Evolutionary conservation across 2,113 vertebrate species (phyloP).

Genomic region (Gavia stellata): DNA sequence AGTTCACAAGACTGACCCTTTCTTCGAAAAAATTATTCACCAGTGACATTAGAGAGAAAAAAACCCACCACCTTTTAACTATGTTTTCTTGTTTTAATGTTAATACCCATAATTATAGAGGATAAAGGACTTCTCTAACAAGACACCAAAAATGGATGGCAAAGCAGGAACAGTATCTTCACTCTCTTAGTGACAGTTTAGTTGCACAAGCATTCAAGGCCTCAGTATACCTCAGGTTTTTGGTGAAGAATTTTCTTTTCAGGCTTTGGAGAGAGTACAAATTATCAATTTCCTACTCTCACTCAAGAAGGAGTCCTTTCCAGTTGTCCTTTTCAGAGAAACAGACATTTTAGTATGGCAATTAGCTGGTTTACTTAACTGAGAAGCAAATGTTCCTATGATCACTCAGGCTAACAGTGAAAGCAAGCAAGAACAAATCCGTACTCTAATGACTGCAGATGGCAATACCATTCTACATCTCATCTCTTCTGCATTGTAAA

Average conservation of each 20-base stretch:
- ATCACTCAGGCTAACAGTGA: conserved; percentile 49
- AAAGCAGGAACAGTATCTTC: background rate
- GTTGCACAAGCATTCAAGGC: background rate
- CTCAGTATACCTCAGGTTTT: background rate
- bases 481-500: conserved; percentile 19
- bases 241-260: background rate
- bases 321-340: conserved; percentile 39
- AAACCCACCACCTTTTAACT: background rate
- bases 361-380: conserved; percentile 66
- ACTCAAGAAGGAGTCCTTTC: conserved; percentile 14
- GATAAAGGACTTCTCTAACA: background rate
- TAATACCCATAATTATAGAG: background rate
- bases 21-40: background rate
- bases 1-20: background rate
- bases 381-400: conserved; percentile 57
- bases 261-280: background rate
- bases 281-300: background rate
- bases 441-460: conserved; percentile 50
- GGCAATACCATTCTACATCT: conserved; percentile 40
- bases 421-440: conserved; percentile 28
- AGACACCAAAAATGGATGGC: background rate
- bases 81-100: background rate
- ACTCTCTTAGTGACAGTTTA: background rate
- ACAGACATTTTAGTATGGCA: conserved; percentile 30
- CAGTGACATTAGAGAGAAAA: background rate